phyloP scores from a whole-genome alignment of 1,140 invertebrate genomes.

The Rhyacophila brunnea region DNA sequence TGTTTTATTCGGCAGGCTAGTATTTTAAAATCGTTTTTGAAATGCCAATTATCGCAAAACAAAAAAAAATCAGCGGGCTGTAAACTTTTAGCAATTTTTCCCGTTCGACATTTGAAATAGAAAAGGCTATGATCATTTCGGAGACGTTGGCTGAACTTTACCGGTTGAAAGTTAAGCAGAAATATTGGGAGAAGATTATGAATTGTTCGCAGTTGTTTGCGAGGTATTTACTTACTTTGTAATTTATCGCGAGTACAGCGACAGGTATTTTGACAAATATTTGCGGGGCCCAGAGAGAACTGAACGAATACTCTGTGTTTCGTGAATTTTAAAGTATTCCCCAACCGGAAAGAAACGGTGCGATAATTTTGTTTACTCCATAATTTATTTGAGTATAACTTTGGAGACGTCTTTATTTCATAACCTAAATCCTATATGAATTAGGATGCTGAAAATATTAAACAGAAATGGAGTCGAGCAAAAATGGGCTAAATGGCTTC shows the following conservation, averaged over 20 bases:
- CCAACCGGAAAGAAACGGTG: background rate
- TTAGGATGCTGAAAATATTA: no score
- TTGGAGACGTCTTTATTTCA: no score
- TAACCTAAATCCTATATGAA: no score
- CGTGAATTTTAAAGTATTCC: slow-evolving; percentile 2
- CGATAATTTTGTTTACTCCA: no score
- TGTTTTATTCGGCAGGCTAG: no score
- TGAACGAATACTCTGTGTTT: background rate
- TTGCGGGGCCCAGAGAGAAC: background rate
- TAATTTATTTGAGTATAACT: no score
- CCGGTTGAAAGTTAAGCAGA: background rate
- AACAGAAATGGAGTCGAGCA: no score
- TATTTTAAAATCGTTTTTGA: no score
- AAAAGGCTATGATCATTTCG: background rate
- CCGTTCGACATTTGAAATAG: background rate
- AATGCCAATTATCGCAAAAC: no score
- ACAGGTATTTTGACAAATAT: slow-evolving; percentile 9
- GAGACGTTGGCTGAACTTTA: background rate
- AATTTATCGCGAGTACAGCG: slow-evolving; percentile 8
- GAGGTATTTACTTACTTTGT: background rate
- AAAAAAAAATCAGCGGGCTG: background rate
- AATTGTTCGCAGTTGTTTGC: background rate
- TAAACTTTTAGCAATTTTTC: slow-evolving; percentile 2
- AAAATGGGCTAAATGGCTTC: no score
- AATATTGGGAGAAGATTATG: slow-evolving; percentile 3